These are phyloP conservation scores for Triplophysa tibetana DNA, from an alignment of 2,113 vertebrate species.

Conservation along the genomic window DNA sequence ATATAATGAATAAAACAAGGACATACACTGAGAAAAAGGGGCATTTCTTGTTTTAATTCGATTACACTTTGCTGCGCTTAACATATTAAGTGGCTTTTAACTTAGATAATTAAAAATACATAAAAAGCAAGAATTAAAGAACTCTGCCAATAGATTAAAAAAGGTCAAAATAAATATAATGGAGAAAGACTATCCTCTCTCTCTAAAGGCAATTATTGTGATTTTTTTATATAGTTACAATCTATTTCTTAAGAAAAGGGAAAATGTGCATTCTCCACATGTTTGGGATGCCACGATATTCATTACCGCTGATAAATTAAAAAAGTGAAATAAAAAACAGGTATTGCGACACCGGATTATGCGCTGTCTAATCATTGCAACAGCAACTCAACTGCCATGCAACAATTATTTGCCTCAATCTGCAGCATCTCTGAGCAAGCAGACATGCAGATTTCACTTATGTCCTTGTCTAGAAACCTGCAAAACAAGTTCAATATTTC, in stretches of 20 bases:
- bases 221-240: constrained; percentile 66
- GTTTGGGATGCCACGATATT: constrained; percentile 58
- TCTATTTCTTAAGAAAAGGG: constrained; percentile 61
- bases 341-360: constrained; percentile 49
- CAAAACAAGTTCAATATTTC: constrained; percentile 28
- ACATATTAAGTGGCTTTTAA: constrained; percentile 84
- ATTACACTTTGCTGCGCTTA: constrained; percentile 81
- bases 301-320: constrained; percentile 63
- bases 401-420: background rate
- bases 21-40: constrained; percentile 42
- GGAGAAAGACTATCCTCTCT: constrained; percentile 66
- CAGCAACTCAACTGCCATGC: constrained; percentile 36
- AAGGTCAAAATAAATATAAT: constrained; percentile 67
- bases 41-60: constrained; percentile 81
- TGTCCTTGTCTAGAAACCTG: constrained; percentile 29
- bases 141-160: constrained; percentile 75
- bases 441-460: constrained; percentile 27
- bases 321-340: constrained; percentile 47
- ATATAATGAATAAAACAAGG: constrained; percentile 5
- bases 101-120: constrained; percentile 82
- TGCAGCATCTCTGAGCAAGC: constrained; percentile 11
- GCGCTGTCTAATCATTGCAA: constrained; percentile 51
- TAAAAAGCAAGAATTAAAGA: constrained; percentile 81
- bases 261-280: constrained; percentile 74
- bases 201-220: constrained; percentile 68